A percentile compares a stretch with the other conserved stretches of the same genome.
Conservation (phyloP, 2,888 invertebrate genomes). For the Agriopis aurantiaria region DNA sequence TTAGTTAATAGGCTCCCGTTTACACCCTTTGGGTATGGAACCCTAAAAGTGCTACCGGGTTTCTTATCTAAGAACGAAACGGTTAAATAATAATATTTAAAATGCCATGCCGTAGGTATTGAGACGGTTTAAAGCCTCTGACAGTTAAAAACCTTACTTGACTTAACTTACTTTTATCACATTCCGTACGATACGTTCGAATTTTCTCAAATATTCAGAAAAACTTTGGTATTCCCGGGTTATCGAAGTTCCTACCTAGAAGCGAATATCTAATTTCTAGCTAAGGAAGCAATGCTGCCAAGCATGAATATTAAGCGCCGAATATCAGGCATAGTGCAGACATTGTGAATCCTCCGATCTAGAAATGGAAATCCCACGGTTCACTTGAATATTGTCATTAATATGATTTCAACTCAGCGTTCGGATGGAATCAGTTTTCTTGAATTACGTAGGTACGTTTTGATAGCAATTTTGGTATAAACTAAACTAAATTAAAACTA, state of each 20-base stretch:
- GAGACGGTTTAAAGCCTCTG: too few relatives aligned
- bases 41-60: too few relatives aligned
- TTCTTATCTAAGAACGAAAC: too few relatives aligned
- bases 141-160: too few relatives aligned
- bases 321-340: slow-evolving; percentile 73
- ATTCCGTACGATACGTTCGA: too few relatives aligned
- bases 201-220: slow-evolving; percentile 12
- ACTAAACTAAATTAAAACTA: too few relatives aligned
- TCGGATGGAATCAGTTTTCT: slow-evolving; percentile 56
- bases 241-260: slow-evolving; percentile 61
- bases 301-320: slow-evolving; percentile 78
- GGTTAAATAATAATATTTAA: too few relatives aligned
- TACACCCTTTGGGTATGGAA: too few relatives aligned
- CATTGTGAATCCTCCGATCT: slow-evolving; percentile 73
- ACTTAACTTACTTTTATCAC: too few relatives aligned
- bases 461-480: not conserved
- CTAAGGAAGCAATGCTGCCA: slow-evolving; percentile 70
- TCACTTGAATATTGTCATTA: slow-evolving; percentile 75
- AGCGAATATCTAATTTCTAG: slow-evolving; percentile 74
- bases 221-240: slow-evolving; percentile 55
- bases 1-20: too few relatives aligned
- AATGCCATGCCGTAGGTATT: too few relatives aligned
- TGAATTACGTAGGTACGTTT: slow-evolving; percentile 36
- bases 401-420: slow-evolving; percentile 70
- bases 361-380: slow-evolving; percentile 75